Evolutionary conservation across 2,888 invertebrate genomes (phyloP), one percentile per base, ranked within the genome.

Genomic region (Oithona nana): DNA sequence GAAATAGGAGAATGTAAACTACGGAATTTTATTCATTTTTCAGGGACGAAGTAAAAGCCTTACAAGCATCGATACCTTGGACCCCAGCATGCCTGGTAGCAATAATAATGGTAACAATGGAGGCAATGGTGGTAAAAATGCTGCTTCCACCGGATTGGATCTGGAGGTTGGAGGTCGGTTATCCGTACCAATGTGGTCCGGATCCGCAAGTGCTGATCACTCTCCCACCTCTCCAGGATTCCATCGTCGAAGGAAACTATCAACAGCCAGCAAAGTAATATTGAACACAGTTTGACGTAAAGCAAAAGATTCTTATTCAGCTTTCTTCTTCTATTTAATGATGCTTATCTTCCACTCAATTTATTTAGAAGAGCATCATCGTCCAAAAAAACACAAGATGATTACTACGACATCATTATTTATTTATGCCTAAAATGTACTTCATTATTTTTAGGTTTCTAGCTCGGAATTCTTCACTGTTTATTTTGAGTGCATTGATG

Each of bases 391-490:
- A n/a, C n/a, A n/a, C n/a, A n/a, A n/a, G n/a, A n/a, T n/a, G n/a
- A n/a, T n/a, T n/a, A n/a, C n/a, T n/a, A n/a, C n/a, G n/a, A n/a
- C n/a, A n/a, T n/a, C n/a, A n/a, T n/a, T n/a, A n/a, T n/a, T n/a
- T n/a, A n/a, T n/a, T n/a, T n/a, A n/a, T n/a, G n/a, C n/a, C n/a
- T n/a, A n/a, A n/a, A n/a, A n/a, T n/a, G n/a, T n/a, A n/a, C n/a
- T n/a, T 57, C 20, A 22, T 24, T 29, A 11, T 55, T n/a, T 59
- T 1, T 63, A 69, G 69, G 68, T 69, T 24, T 81, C 82, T 61
- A 83, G 82, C 72, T 82, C 82, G 68, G 83, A 83, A 69, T 83
- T 80, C 71, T 83, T 83, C 73, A 81, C 81, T 68, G 81, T 83
- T 65, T 80, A 79, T 71, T 83, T 83, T 72, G 82, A 82, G 70